Percentiles rank a stretch among this genome's conserved stretches.
Evolutionary conservation across 2,888 invertebrate species (phyloP).

Genomic region (Molanna angustata): DNA sequence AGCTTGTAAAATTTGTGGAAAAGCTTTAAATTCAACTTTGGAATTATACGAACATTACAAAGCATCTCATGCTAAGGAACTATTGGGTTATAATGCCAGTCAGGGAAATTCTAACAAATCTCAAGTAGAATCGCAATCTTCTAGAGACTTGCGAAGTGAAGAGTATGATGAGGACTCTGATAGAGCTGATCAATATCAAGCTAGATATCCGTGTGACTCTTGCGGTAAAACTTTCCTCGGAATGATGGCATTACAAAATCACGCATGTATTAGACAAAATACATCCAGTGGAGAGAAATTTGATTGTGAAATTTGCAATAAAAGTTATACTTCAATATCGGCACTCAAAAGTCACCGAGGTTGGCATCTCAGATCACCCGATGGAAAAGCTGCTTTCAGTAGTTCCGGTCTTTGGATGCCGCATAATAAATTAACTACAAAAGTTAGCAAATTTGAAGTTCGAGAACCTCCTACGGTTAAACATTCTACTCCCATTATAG

Average conservation of each 20-base stretch:
- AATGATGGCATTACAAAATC: constrained; percentile 52
- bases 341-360: constrained; percentile 66
- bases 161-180: constrained; percentile 43
- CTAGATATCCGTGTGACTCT: constrained; percentile 54
- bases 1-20: constrained; percentile 63
- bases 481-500: constrained; percentile 17
- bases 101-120: constrained; percentile 39
- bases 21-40: constrained; percentile 59
- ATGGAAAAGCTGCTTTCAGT: constrained; percentile 54
- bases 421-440: constrained; percentile 53
- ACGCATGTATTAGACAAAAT: constrained; percentile 51
- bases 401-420: constrained; percentile 56
- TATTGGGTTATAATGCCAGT: constrained; percentile 50
- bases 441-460: constrained; percentile 53
- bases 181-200: constrained; percentile 49
- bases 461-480: constrained; percentile 37
- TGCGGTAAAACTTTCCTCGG: constrained; percentile 58
- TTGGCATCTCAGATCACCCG: constrained; percentile 62
- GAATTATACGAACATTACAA: constrained; percentile 63
- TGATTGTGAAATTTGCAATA: constrained; percentile 64
- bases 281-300: constrained; percentile 48
- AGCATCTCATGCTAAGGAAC: constrained; percentile 56
- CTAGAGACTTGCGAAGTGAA: constrained; percentile 37
- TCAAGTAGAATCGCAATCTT: constrained; percentile 42
- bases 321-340: constrained; percentile 62